Evolutionary conservation across 92 coral and sea anemone genomes (phyloP), one percentile per base, ranked within the genome.

Genomic region (Ricordea florida): DNA sequence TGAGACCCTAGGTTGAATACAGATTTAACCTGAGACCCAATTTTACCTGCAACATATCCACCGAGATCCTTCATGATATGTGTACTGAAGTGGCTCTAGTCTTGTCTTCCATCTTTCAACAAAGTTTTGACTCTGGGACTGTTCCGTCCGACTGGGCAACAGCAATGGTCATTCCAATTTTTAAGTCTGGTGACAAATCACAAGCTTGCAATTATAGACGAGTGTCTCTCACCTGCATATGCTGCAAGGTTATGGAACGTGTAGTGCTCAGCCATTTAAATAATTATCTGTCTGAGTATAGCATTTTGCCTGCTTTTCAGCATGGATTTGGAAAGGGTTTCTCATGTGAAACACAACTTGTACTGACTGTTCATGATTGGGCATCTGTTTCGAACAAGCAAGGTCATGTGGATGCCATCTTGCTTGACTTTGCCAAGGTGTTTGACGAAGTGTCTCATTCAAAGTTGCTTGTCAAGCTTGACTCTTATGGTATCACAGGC

Each of bases 141-240:
- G 34, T 56, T 27, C 63, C 63, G n/a, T 27, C n/a, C 15, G 63
- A 56, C 63, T 56, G 37, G 63, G 14, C 29, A 5, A 56, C 14
- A 16, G 63, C 63, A 56, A 56, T 56, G 63, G 1, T 56, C 1
- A 35, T 0, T 35, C 36, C 29, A 56, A 27, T 56, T 35, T 27
- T 20, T 35, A 56, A 56, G 63, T 21, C 55, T 37, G 80, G 61
- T 11, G 46, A 63, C 46, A 81, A 74, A 60, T 35, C 56, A 6
- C 57, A 82, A 18, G 66, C 81, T 26, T 74, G 50, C 34, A 81
- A 81, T 10, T 82, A 82, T 56, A 72, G 81, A 15, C 86, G 34
- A 14, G 63, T 16, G 63, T 56, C 28, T 21, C 15, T 56, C 9
- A 20, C 28, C 1, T 20, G 30, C 0, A 56, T 18, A 15, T 55